Conservation (phyloP, 2,113 vertebrate genomes). For the Entomyzon cyanotis region DNA sequence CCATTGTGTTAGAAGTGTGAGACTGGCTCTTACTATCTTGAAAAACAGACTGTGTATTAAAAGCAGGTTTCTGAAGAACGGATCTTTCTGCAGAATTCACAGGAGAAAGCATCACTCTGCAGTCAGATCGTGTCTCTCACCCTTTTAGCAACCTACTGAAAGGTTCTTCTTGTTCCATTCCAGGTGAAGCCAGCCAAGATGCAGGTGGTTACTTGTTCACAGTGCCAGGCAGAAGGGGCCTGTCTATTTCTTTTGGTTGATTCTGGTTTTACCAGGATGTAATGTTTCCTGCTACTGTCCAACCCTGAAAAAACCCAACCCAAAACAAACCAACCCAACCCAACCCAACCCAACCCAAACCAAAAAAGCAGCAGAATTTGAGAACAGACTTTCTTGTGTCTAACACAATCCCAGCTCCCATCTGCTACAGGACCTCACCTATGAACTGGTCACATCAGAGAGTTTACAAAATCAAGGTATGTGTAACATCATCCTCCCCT, state of each 20-base stretch:
- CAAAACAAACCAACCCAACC: background rate
- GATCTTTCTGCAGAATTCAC: background rate
- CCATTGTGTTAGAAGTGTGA: background rate
- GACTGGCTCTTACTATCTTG: background rate
- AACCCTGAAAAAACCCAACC: background rate
- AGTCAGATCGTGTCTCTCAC: background rate
- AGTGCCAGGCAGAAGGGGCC: background rate
- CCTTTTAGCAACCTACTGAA: background rate
- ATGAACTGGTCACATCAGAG: background rate
- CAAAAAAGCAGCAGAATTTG: background rate
- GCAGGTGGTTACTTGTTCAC: background rate
- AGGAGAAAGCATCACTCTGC: background rate
- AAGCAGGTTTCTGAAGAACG: background rate
- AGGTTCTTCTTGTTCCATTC: background rate
- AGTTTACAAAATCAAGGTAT: background rate
- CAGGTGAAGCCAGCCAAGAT: background rate
- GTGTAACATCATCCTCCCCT: background rate
- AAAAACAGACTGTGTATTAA: background rate
- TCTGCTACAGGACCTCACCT: background rate
- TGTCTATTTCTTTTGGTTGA: background rate
- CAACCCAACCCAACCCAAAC: background rate
- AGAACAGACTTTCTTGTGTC: background rate
- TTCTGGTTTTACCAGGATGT: background rate
- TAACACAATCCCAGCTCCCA: background rate
- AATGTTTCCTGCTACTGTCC: background rate